Base-by-base conservation (phyloP, 2,888 invertebrate genomes). In the Archaeoteleia sp. region DNA sequence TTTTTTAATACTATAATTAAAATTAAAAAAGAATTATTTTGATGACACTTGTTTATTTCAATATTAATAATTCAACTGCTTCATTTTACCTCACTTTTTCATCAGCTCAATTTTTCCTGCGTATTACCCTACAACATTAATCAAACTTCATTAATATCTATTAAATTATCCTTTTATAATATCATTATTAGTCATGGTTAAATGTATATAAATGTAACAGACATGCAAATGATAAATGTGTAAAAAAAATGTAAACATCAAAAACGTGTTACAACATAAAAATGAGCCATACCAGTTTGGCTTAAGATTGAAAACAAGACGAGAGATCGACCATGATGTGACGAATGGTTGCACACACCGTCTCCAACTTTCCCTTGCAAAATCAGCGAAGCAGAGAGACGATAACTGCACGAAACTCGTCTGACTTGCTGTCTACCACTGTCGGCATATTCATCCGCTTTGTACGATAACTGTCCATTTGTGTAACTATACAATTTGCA, bases 341-440 rank as follows among this genome's bases (percentile, higher is more conserved):
- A 54, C 69, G 49, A 63, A 58, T 46, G 61, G 54, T 48, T 62
- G 72, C 66, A 66, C 71, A 63, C 70, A 67, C 63, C 63, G 69
- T 70, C 74, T 54, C 54, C 60, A 63, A 80, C 80, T 80, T 80
- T 80, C 78, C 67, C 78, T 71, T 58, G 69, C 72, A 62, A 70
- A 71, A 73, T 75, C 78, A 78, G 70, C 77, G 71, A 69, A 77
- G 71, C 77, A 75, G 72, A 71, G 68, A 77, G 72, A 74, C 67
- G 76, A 72, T 71, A 71, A 71, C 67, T 62, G 61, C 58, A 53
- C 62, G 63, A 49, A 65, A 72, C 70, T 58, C 66, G 60, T 67
- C 66, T 60, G 69, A 66, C 69, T 65, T 70, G 69, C 58, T 48
- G 63, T 62, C 67, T 67, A 12, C 67, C 49, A 37, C 60, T 43